These are phyloP conservation scores for Prosopocoilus inquinatus DNA, from an alignment of 2,888 invertebrate genomes.

Conservation along the genomic window DNA sequence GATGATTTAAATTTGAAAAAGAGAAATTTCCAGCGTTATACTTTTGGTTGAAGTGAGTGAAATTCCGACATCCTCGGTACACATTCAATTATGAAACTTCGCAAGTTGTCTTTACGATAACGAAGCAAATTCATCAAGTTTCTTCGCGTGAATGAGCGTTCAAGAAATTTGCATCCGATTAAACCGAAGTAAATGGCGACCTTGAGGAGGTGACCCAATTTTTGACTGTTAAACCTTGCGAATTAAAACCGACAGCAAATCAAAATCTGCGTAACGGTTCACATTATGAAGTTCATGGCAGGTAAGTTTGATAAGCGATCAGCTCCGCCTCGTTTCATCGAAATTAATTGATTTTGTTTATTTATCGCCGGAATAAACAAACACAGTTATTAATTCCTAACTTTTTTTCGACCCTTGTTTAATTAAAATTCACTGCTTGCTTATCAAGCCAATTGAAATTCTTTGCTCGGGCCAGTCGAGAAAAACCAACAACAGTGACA, in stretches of 20 bases:
- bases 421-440: too few species aligned
- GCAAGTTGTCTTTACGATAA: constrained; percentile 5
- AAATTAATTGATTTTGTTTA: constrained; percentile 3
- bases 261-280: constrained; percentile 2
- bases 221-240: constrained; percentile 2
- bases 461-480: too few species aligned
- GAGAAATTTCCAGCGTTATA: too few species aligned
- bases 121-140: constrained; percentile 7
- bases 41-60: too few species aligned
- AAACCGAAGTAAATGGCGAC: neutral
- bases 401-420: neutral
- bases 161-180: neutral
- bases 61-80: too few species aligned
- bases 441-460: too few species aligned
- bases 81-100: too few species aligned
- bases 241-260: constrained; percentile 2
- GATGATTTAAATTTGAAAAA: too few species aligned
- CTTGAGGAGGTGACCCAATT: constrained; percentile 1
- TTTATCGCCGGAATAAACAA: neutral
- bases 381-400: neutral
- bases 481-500: too few species aligned
- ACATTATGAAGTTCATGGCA: neutral
- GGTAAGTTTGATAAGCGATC: neutral
- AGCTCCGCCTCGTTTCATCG: neutral
- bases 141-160: neutral